Evolutionary conservation across 2,888 invertebrate species (phyloP).

Genomic region (Kryphioiulus occultus): DNA sequence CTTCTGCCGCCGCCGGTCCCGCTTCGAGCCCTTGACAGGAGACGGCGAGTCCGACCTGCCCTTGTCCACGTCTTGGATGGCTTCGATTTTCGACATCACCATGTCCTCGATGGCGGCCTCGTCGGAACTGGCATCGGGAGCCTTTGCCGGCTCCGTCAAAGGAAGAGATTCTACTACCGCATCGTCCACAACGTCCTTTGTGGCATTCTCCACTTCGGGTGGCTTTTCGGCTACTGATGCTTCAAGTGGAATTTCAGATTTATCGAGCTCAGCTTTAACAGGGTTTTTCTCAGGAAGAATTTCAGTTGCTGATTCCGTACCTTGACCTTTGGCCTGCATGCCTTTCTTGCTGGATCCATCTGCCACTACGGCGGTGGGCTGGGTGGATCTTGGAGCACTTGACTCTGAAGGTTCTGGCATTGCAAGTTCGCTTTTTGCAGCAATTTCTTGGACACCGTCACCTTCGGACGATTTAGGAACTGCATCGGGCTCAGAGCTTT

Average conservation of each 20-base stretch:
- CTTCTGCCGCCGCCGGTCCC: slow-evolving; percentile 43
- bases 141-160: not conserved
- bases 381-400: not conserved
- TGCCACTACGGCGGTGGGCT: not conserved
- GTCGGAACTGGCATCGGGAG: not conserved
- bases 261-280: not conserved
- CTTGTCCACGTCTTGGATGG: slow-evolving; percentile 20
- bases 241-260: not conserved
- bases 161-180: not conserved
- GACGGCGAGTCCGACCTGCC: not conserved
- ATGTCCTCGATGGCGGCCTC: slow-evolving; percentile 6
- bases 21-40: not conserved
- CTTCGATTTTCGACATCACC: slow-evolving; percentile 41
- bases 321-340: not conserved
- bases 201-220: not conserved
- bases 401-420: not conserved
- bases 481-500: not conserved
- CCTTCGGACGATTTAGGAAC: not conserved
- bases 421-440: too few species aligned
- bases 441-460: not conserved
- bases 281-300: not conserved
- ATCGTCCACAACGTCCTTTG: not conserved
- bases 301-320: not conserved
- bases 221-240: not conserved
- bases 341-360: not conserved